Conservation (phyloP, 2,888 invertebrate species). For the Agapetus fuscipes region DNA sequence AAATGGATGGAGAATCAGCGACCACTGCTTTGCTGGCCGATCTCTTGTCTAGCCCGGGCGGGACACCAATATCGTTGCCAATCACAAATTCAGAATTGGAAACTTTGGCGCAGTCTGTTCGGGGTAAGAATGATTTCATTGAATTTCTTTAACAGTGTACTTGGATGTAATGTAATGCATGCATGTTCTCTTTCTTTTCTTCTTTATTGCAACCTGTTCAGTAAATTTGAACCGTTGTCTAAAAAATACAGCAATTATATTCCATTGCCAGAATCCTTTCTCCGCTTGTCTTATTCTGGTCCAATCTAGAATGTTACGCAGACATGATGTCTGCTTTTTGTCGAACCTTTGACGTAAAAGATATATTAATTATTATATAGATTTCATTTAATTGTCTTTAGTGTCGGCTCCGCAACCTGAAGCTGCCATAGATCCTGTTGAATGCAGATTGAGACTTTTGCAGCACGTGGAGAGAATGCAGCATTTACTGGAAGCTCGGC, state of each 20-base stretch:
- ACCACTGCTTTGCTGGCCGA: constrained; percentile 9
- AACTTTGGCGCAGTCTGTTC: constrained; percentile 35
- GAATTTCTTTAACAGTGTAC: too few species aligned
- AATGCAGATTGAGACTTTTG: constrained; percentile 66
- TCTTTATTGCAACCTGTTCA: too few species aligned
- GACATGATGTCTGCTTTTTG: too few species aligned
- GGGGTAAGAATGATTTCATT: constrained; percentile 32
- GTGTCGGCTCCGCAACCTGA: constrained; percentile 62
- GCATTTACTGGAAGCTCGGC: constrained; percentile 56
- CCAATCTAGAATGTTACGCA: too few species aligned
- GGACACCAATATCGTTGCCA: constrained; percentile 34
- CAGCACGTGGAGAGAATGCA: constrained; percentile 71
- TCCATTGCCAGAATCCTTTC: too few species aligned
- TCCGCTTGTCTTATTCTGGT: too few species aligned
- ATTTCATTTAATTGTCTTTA: too few species aligned
- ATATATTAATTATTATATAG: neutral
- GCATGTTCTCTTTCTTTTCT: too few species aligned
- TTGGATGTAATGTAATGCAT: too few species aligned
- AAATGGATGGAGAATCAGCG: constrained; percentile 1
- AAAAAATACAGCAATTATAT: too few species aligned
- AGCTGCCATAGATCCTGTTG: constrained; percentile 68
- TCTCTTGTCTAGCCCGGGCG: constrained; percentile 34
- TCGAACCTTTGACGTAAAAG: too few species aligned
- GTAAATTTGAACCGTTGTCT: too few species aligned
- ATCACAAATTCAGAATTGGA: constrained; percentile 37